These are phyloP conservation scores for Serripes groenlandicus DNA, from an alignment of 2,888 invertebrate genomes.

Conservation along the genomic window DNA sequence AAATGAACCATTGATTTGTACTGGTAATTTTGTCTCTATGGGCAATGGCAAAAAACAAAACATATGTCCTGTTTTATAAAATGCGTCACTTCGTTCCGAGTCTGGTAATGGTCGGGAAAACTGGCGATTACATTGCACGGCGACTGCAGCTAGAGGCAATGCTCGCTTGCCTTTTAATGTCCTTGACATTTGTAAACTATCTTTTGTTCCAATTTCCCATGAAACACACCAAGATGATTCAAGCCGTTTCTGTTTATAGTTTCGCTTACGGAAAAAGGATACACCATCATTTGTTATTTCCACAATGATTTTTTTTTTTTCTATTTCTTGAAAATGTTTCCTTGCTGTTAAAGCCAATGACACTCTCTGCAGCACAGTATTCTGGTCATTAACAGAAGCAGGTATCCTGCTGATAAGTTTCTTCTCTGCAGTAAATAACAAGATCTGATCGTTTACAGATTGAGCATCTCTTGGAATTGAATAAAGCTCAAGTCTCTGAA, in stretches of 20 bases:
- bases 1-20: slow-evolving; percentile 84
- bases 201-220: slow-evolving; percentile 43
- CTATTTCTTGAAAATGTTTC: slow-evolving; percentile 1
- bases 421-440: background rate
- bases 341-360: background rate
- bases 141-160: slow-evolving; percentile 76
- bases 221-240: slow-evolving; percentile 36
- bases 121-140: slow-evolving; percentile 64
- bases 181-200: slow-evolving; percentile 12
- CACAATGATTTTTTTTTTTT: background rate
- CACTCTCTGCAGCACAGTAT: background rate
- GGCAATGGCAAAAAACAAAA: slow-evolving; percentile 84
- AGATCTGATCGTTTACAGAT: background rate
- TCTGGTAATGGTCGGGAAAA: background rate
- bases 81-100: slow-evolving; percentile 43
- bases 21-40: slow-evolving; percentile 72
- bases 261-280: background rate
- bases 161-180: slow-evolving; percentile 28
- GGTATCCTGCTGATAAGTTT: background rate
- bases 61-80: slow-evolving; percentile 69
- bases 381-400: background rate
- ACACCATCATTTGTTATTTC: background rate
- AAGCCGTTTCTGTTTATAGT: background rate
- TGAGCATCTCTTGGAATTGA: slow-evolving; percentile 63
- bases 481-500: slow-evolving; percentile 75